Evolutionary conservation across 2,888 invertebrate species (phyloP).

Genomic region (Deilephila porcellus): DNA sequence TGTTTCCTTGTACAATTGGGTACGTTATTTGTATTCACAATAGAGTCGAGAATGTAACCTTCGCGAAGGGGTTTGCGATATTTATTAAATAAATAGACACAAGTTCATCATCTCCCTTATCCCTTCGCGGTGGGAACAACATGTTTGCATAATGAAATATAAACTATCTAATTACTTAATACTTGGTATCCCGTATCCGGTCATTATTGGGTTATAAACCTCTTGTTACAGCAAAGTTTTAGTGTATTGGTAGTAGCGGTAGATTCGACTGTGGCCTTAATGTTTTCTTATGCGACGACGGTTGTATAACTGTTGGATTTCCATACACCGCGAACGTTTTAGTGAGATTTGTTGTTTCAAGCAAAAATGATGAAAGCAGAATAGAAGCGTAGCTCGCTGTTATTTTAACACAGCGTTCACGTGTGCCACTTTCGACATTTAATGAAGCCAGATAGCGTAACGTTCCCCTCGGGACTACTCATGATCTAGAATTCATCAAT

Average conservation of each 20-base stretch:
- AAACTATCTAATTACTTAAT: neutral
- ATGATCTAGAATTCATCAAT: neutral
- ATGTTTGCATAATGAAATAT: neutral
- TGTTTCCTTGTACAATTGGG: conserved; percentile 6
- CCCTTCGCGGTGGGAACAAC: neutral
- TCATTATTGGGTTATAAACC: neutral
- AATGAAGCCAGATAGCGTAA: neutral
- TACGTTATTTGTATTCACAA: neutral
- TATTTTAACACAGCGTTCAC: conserved; percentile 5
- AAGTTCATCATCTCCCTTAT: neutral
- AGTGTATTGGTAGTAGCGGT: neutral
- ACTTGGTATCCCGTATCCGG: neutral
- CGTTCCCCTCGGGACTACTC: neutral
- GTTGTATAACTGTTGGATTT: neutral
- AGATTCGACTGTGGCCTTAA: neutral
- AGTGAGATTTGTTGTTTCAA: neutral
- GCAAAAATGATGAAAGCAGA: conserved; percentile 3
- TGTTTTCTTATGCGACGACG: neutral
- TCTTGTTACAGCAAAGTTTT: neutral
- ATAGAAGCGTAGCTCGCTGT: neutral
- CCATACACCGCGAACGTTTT: neutral
- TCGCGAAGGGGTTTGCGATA: conserved; percentile 2
- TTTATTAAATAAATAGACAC: conserved; percentile 20
- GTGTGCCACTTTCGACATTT: neutral
- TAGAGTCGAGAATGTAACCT: neutral